Evolutionary conservation across 2,888 invertebrate species (phyloP), one percentile per base, ranked within the genome.

Genomic region (Cremastinae sp.): DNA sequence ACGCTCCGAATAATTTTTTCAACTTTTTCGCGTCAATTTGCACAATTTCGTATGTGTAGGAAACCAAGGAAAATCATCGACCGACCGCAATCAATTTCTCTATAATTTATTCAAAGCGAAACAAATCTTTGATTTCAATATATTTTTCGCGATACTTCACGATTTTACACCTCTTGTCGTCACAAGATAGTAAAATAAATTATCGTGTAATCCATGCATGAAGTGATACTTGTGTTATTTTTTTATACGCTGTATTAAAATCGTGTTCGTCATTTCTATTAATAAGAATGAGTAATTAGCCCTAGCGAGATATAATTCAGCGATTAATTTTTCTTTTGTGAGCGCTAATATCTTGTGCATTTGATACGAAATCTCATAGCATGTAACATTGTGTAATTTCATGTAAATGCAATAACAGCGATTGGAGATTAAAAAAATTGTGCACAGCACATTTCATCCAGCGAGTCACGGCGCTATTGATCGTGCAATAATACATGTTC

Each of bases 211-310:
- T 20, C 14, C 10, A 53, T 47, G 18, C 35, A 62, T 55, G 62
- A 74, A n/a, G 41, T 56, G 55, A 66, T 59, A 37, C 22, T 7
- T 56, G 41, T 49, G 41, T 2, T 8, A 20, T 75, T 71, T 41
- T 18, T 43, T 37, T 39, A 41, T 47, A 35, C 56, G 39, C 8
- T 45, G 45, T 47, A 70, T 49, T 43, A 39, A 59, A 51, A n/a
- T n/a, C 45, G 41, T 18, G 18, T 41, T 49, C 66, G 75, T 71
- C 75, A 71, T 75, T 65, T n/a, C 56, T 71, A 66, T 75, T 75
- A 75, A 71, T 74, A 61, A 49, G 49, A 47, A 55, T 61, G 55
- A 41, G 47, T 56, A 71, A 75, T 75, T 75, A 75, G 47, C 45
- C 37, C 35, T 16, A 41, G 43, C 69, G 2, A 10, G 9, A 22